Conservation (phyloP, 35 echinoderm and acorn worm genomes). For the Eucidaris tribuloides region DNA sequence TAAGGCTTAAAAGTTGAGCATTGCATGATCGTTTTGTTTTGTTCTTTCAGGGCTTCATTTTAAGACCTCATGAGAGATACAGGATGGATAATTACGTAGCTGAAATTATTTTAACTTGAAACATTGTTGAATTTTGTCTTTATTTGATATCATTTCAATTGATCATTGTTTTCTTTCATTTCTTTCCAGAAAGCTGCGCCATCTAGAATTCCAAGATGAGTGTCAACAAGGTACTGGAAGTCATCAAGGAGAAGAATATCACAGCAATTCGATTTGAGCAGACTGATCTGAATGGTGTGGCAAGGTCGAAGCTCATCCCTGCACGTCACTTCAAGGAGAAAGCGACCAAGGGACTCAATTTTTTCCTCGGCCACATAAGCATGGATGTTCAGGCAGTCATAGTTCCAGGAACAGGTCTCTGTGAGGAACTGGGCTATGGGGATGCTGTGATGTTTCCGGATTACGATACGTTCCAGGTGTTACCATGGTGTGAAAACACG, state of each 20-base stretch:
- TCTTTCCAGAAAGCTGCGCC: too few species aligned
- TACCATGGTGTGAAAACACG: conserved; percentile 61
- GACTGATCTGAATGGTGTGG: conserved; percentile 47
- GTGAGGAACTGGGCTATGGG: conserved; percentile 10
- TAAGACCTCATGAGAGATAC: too few species aligned
- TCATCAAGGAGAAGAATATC: conserved; percentile 32
- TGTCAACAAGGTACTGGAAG: conserved; percentile 42
- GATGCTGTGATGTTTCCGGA: conserved; percentile 57
- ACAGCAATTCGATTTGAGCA: conserved; percentile 58
- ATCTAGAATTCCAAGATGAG: conserved; percentile 41
- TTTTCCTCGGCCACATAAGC: conserved; percentile 15
- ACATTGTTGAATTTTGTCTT: too few species aligned
- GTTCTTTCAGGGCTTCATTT: too few species aligned
- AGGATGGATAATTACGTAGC: too few species aligned
- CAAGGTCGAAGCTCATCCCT: conserved; percentile 59
- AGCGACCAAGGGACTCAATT: conserved; percentile 44
- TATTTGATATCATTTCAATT: too few species aligned
- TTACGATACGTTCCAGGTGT: conserved; percentile 42
- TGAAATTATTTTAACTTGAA: too few species aligned
- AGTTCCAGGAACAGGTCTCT: conserved; percentile 6
- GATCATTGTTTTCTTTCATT: too few species aligned
- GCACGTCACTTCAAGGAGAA: conserved; percentile 66
- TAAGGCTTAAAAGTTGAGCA: too few species aligned
- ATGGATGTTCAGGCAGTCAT: conserved; percentile 19
- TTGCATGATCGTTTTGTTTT: too few species aligned